Conservation (phyloP, 2,888 invertebrate species). For the Phyto melanocephala region DNA sequence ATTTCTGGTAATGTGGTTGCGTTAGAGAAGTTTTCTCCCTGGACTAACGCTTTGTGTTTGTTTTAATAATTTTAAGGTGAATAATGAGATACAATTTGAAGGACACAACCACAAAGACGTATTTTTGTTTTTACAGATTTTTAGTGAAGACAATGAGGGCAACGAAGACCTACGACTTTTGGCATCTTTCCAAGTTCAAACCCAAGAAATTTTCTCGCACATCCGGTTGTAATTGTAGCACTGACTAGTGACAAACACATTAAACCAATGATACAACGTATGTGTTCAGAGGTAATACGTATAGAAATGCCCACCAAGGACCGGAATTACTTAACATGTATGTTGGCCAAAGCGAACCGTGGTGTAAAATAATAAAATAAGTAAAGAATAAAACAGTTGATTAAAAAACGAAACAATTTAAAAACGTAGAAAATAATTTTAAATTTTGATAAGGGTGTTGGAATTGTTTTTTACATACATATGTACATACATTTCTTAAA, state of each 20-base stretch:
- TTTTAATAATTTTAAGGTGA: slow-evolving; percentile 81
- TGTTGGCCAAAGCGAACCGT: slow-evolving; percentile 99
- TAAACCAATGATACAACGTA: slow-evolving; percentile 83
- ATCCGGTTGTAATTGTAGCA: no score
- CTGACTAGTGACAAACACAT: no score
- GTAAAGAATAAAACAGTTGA: no score
- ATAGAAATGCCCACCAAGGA: slow-evolving; percentile 87
- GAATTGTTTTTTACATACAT: slow-evolving; percentile 34
- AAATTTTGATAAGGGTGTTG: no score
- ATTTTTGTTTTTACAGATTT: slow-evolving; percentile 81
- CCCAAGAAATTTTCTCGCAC: no score
- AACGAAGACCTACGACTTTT: slow-evolving; percentile 87
- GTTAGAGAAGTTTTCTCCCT: slow-evolving; percentile 74
- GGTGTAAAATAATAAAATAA: no score
- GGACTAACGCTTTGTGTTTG: slow-evolving; percentile 84
- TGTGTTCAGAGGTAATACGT: slow-evolving; percentile 85
- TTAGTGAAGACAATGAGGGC: slow-evolving; percentile 88
- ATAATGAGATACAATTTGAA: neutral
- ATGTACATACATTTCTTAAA: no score
- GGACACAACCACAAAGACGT: no score
- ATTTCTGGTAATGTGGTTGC: slow-evolving; percentile 75
- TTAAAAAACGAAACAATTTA: no score
- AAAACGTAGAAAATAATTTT: no score
- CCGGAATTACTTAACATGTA: slow-evolving; percentile 99
- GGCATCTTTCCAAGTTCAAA: slow-evolving; percentile 83